Evolutionary conservation across 2,888 invertebrate genomes (phyloP).

Genomic region (Epiblema foenella): DNA sequence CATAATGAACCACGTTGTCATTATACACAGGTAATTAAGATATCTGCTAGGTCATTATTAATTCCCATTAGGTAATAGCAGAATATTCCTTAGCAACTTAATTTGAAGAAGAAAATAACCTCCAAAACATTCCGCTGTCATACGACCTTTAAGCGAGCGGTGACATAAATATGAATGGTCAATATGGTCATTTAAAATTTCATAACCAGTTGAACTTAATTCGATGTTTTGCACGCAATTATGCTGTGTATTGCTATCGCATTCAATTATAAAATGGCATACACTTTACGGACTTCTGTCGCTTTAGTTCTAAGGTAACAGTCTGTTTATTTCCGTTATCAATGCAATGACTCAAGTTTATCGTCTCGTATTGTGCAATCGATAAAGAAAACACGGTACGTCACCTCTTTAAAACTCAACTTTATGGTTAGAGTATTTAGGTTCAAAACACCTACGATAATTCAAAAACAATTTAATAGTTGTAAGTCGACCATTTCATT

Average conservation of each 20-base stretch:
- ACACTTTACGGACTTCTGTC: background rate
- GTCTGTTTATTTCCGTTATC: conserved; percentile 16
- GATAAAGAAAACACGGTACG: background rate
- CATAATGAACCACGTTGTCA: no score
- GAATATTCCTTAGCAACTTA: conserved; percentile 4
- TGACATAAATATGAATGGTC: conserved; percentile 9
- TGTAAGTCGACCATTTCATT: background rate
- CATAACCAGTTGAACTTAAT: background rate
- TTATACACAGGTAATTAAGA: background rate
- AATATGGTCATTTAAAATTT: conserved; percentile 11
- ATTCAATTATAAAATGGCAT: background rate
- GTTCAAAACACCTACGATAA: background rate
- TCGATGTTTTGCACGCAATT: conserved; percentile 1
- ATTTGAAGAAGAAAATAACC: conserved; percentile 1
- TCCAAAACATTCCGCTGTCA: background rate
- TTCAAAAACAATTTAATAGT: no score
- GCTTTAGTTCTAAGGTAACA: background rate
- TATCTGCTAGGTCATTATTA: background rate
- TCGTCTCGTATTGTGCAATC: conserved; percentile 18
- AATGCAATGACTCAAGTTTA: conserved; percentile 20
- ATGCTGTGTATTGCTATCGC: background rate
- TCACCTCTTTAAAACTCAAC: background rate
- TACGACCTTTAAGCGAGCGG: background rate
- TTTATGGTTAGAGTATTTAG: background rate
- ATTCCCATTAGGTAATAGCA: conserved; percentile 16